Conservation (phyloP, 2,888 invertebrate genomes). For the Epistrophella euchroma region DNA sequence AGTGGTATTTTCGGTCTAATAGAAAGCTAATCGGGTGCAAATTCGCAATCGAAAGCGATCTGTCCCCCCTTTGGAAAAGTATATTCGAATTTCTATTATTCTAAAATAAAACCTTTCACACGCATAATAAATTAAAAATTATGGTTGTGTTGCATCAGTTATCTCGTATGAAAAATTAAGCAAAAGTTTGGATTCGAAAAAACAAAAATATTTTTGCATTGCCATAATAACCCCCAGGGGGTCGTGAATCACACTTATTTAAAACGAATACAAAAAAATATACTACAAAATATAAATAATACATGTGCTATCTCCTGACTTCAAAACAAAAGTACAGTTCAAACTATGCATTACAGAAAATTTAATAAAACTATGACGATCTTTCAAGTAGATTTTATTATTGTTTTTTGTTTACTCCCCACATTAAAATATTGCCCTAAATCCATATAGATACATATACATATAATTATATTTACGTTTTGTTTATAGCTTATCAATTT, state of each 20-base stretch:
- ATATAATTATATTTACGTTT: not conserved
- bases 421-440: constrained; percentile 11
- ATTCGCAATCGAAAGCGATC: too few species aligned
- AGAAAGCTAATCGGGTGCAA: too few species aligned
- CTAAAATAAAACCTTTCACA: too few species aligned
- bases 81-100: too few species aligned
- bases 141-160: not conserved
- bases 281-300: not conserved
- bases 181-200: not conserved
- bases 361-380: not conserved
- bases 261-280: not conserved
- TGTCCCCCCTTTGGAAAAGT: too few species aligned
- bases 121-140: too few species aligned
- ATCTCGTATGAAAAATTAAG: not conserved
- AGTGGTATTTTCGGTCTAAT: too few species aligned
- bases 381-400: not conserved
- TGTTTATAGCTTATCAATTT: constrained; percentile 13
- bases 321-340: constrained; percentile 1
- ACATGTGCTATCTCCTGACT: not conserved
- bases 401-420: constrained; percentile 27
- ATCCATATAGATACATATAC: not conserved
- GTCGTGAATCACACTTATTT: not conserved
- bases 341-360: not conserved
- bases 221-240: not conserved
- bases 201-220: constrained; percentile 1